A percentile compares a stretch with the other conserved stretches of the same genome.
These are phyloP conservation scores for Empidonax traillii DNA, from an alignment of 2,113 vertebrate species.

Conservation along the genomic window DNA sequence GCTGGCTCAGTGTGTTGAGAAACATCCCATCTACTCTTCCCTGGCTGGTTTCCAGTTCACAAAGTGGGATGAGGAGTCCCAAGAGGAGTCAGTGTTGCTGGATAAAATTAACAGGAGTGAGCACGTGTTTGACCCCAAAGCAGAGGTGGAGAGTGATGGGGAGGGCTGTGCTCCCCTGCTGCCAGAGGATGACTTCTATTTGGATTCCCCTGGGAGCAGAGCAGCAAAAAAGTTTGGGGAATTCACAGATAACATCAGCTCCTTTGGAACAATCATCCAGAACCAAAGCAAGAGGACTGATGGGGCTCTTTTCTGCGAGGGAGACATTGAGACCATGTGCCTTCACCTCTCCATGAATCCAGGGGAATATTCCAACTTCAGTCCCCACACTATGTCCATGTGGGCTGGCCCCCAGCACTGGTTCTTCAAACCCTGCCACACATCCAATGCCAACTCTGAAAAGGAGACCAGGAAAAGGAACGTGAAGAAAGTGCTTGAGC, in stretches of 20 bases:
- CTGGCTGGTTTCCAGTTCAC: conserved; percentile 89
- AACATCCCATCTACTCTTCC: conserved; percentile 85
- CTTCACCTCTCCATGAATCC: conserved; percentile 87
- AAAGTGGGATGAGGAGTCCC: conserved; percentile 78
- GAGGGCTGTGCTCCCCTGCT: conserved; percentile 58
- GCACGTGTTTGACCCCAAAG: conserved; percentile 84
- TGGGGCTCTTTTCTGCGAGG: conserved; percentile 73
- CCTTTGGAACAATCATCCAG: not conserved
- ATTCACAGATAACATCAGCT: conserved; percentile 33
- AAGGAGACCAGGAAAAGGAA: conserved; percentile 68
- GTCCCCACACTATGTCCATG: conserved; percentile 88
- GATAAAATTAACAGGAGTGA: conserved; percentile 88
- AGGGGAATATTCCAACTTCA: conserved; percentile 97
- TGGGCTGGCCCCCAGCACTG: conserved; percentile 97
- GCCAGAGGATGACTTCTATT: conserved; percentile 74
- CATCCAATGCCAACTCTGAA: not conserved
- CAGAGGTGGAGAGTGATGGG: conserved; percentile 38
- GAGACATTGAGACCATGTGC: conserved; percentile 85
- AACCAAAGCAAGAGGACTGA: conserved; percentile 13
- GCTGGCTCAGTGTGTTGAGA: conserved; percentile 77
- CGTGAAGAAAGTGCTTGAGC: conserved; percentile 80
- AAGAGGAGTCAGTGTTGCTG: conserved; percentile 84
- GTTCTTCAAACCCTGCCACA: conserved; percentile 87
- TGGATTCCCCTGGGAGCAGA: conserved; percentile 66
- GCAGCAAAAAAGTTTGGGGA: conserved; percentile 16